A percentile compares a stretch with the other conserved stretches of the same genome.
Evolutionary conservation across 2,888 invertebrate species (phyloP).

Genomic region (Branchellion lobata): DNA sequence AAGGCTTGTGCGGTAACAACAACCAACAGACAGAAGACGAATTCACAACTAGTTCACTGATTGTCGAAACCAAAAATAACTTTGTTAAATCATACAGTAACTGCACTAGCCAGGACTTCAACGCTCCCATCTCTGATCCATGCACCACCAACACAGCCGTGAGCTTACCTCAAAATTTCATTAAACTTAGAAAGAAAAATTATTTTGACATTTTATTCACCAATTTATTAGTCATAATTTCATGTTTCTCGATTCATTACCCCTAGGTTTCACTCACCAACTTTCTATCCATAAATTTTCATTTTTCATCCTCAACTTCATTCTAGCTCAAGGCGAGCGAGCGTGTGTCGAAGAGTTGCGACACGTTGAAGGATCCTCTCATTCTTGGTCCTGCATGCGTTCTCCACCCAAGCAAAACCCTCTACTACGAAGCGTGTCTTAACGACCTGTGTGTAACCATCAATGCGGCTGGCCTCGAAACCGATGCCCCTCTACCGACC

Average conservation of each 20-base stretch:
- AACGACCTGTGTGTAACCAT: slow-evolving; percentile 36
- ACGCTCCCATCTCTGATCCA: slow-evolving; percentile 8
- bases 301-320: too few relatives aligned
- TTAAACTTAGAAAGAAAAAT: too few relatives aligned
- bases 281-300: too few relatives aligned
- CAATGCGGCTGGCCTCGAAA: slow-evolving; percentile 32
- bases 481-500: slow-evolving; percentile 33
- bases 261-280: too few relatives aligned
- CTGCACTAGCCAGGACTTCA: slow-evolving; percentile 22
- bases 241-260: too few relatives aligned
- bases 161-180: too few relatives aligned
- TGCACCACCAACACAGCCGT: slow-evolving; percentile 36
- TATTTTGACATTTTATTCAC: too few relatives aligned
- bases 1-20: slow-evolving; percentile 34
- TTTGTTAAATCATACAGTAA: slow-evolving; percentile 32
- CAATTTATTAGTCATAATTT: too few relatives aligned
- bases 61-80: slow-evolving; percentile 20
- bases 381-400: slow-evolving; percentile 12
- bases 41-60: slow-evolving; percentile 16
- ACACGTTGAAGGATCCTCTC: neutral
- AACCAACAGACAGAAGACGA: slow-evolving; percentile 30
- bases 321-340: slow-evolving; percentile 21
- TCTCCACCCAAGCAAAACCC: neutral
- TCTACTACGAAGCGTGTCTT: slow-evolving; percentile 26
- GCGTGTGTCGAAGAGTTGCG: slow-evolving; percentile 1